phyloP scores from a whole-genome alignment of 2,888 invertebrate species.

The Allophyes oxyacanthae region DNA sequence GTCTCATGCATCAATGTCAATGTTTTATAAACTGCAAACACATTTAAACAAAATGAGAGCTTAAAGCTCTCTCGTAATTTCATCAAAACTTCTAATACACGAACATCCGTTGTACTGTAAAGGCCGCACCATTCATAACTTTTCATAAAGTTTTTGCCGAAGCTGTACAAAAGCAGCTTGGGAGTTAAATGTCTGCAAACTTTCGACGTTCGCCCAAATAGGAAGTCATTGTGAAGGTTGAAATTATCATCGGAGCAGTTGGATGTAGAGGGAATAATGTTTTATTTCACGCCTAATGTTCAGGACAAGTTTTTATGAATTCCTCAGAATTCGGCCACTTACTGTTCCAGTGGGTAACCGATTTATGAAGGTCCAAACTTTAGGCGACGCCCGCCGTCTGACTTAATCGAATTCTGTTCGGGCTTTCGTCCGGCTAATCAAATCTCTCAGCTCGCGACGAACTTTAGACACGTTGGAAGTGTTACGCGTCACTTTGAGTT shows the following conservation, averaged over 20 bases:
- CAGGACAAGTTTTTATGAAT: constrained; percentile 56
- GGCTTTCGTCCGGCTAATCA: constrained; percentile 63
- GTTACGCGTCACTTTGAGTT: constrained; percentile 41
- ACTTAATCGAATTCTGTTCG: constrained; percentile 69
- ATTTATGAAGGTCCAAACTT: constrained; percentile 67
- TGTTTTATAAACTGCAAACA: constrained; percentile 12
- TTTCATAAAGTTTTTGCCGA: constrained; percentile 45
- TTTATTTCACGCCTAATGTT: constrained; percentile 30
- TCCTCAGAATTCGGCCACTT: constrained; percentile 49
- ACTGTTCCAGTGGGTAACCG: constrained; percentile 55
- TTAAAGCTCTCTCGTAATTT: constrained; percentile 29
- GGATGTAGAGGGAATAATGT: constrained; percentile 27
- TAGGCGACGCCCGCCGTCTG: constrained; percentile 53
- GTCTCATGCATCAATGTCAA: constrained; percentile 9
- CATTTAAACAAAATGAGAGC: constrained; percentile 13
- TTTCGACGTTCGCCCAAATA: constrained; percentile 36
- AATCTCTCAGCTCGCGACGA: constrained; percentile 55
- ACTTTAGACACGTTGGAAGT: constrained; percentile 54
- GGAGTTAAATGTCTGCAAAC: constrained; percentile 38
- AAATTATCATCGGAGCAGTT: constrained; percentile 42
- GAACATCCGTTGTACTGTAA: constrained; percentile 38
- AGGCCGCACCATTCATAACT: constrained; percentile 44
- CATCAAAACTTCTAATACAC: constrained; percentile 53
- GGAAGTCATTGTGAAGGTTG: constrained; percentile 29
- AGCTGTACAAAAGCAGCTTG: constrained; percentile 25